Base-by-base conservation (phyloP, 2,888 invertebrate species). In the Cephus nigrinus region DNA sequence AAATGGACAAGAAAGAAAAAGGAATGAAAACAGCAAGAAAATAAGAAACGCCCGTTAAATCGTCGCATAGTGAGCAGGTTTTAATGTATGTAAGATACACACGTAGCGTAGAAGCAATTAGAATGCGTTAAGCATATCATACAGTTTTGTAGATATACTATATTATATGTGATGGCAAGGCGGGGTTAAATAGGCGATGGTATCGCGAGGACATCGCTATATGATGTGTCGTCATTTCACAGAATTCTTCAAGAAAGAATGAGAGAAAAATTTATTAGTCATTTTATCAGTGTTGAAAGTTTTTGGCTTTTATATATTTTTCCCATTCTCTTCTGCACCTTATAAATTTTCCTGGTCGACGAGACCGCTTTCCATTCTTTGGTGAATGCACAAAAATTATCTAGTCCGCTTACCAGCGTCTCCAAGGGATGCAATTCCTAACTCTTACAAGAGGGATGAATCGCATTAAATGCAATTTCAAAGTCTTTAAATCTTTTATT, bases 111-210 rank as follows among this genome's bases (percentile, higher is more conserved):
- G 75, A 77, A 77, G 69, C 75, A 75, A 71, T 82, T 88, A 87
- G 88, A 82, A 84, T 82, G 86, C 84, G 84, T 86, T 31, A 87
- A 88, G 79, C 88, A 88, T 88, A 88, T 88, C 88, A 88, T 86
- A 84, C 85, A 79, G 75, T 74, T 78, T 80, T 80, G 84, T 79
- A 79, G 34, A 76, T 78, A 76, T 32, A n/a, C 68, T 73, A 73
- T 34, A 73, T 34, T 72, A 40, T 75, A 73, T 79, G 78, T 80
- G 80, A 83, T 77, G 79, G 33, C 83, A 83, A 80, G 80, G 79
- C 76, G 76, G 55, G 55, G 55, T 55, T 55, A 9, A 23, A 34
- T n/a, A 30, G 82, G 80, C 76, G 82, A 82, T 81, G 75, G 77
- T 82, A 78, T 85, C 82, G 80, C 77, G 82, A 80, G 81, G 75